Evolutionary conservation across 2,797 vertebrate species (phyloP), one percentile per base, ranked within the genome.

Genomic region (Sitta carolinensis): DNA sequence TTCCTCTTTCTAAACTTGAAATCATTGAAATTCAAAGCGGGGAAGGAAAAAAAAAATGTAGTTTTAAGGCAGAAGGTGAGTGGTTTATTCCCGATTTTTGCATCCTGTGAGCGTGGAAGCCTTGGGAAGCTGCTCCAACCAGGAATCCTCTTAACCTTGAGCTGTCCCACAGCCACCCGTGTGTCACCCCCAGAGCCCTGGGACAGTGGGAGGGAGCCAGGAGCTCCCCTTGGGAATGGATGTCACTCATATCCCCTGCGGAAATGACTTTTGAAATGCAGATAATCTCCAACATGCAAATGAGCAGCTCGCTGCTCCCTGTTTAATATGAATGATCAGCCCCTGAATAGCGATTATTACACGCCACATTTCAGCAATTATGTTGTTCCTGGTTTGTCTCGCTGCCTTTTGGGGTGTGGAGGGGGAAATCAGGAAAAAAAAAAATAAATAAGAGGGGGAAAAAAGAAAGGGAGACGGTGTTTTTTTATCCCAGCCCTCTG

Each of bases 181-280:
- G 91, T 59, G 86, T 89, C 87, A 52, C 76, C 84, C 78, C 25
- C 98, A 98, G 97, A 98, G 98, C 98, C 97, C 98, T 97, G 97
- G 98, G 98, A 98, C 98, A 98, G 98, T 97, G 94, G 98, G 96
- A 97, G 93, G 96, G 97, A 97, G 88, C 91, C 86, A 11, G 98
- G 98, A 97, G 95, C 98, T 98, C 98, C 99, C 97, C 98, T 96
- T 94, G 98, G 98, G 99, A 99, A 98, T 99, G 98, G 98, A 99
- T 98, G 98, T 99, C 98, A 99, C 98, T 99, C 99, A 98, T 98
- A 98, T 98, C 98, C 98, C 99, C 99, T 98, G 98, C 98, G 98
- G 99, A 99, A 99, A 99, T 99, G 99, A 99, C 99, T 99, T 99
- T 98, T 99, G 99, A 99, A 99, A 99, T 99, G 99, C 99, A 99